Conservation (phyloP, 2,113 vertebrate species). For the Siphamia tubifer region DNA sequence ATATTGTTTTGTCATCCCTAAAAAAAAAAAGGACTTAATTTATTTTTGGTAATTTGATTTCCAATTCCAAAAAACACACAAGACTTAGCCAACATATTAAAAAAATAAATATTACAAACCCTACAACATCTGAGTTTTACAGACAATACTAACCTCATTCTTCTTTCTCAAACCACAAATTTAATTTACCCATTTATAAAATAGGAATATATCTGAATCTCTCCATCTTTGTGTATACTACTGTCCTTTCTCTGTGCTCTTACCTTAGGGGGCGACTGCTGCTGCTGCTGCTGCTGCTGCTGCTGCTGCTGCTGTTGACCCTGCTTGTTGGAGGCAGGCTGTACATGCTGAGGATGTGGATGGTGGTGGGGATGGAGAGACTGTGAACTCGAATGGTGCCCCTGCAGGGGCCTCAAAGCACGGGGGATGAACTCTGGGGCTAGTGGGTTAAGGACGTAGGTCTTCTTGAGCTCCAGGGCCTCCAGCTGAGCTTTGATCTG, state of each 20-base stretch:
- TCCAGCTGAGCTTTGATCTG: conserved; percentile 98
- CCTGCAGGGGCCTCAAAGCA: conserved; percentile 82
- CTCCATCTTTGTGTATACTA: too few species aligned
- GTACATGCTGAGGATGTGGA: conserved; percentile 82
- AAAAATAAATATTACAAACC: neutral
- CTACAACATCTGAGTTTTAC: neutral
- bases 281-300: conserved; percentile 79
- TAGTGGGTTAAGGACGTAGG: conserved; percentile 96
- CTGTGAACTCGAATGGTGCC: conserved; percentile 79
- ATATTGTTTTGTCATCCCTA: neutral
- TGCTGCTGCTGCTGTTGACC: conserved; percentile 84
- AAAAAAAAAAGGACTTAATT: neutral
- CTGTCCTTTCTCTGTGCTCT: neutral
- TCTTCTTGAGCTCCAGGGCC: conserved; percentile 98
- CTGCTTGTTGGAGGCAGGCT: conserved; percentile 81
- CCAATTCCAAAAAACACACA: neutral
- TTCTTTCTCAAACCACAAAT: too few species aligned
- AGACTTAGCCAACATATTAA: neutral
- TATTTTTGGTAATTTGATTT: conserved; percentile 2
- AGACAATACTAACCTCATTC: neutral
- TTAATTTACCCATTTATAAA: too few species aligned
- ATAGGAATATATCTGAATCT: too few species aligned
- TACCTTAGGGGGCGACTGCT: conserved; percentile 95
- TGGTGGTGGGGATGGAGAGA: conserved; percentile 78
- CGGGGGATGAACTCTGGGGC: conserved; percentile 98